These are phyloP conservation scores for Nyctalus aviator DNA, from an alignment of 2,797 vertebrate genomes.

Conservation along the genomic window DNA sequence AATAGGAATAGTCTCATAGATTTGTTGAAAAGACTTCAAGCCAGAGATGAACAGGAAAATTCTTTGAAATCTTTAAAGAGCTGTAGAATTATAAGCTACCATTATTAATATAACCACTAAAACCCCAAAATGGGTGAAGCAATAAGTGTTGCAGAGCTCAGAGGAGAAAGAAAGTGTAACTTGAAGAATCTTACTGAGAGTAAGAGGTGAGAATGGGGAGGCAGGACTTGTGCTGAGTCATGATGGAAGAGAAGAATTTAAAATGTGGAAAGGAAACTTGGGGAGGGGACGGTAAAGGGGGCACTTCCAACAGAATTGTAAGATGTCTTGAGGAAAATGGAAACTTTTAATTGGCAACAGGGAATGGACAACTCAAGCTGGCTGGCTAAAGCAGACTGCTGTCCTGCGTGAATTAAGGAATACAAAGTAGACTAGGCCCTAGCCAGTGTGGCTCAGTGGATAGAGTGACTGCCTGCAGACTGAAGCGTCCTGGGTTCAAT, in stretches of 20 bases:
- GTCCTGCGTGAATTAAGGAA: background rate
- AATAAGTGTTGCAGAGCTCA: background rate
- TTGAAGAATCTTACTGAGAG: background rate
- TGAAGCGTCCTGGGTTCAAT: too few relatives aligned
- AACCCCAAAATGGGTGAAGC: background rate
- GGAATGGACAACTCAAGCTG: background rate
- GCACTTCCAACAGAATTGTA: background rate
- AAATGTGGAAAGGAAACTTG: background rate
- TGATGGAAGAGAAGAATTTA: background rate
- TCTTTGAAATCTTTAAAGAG: background rate
- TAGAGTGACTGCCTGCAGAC: too few relatives aligned
- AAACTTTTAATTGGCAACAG: too few relatives aligned
- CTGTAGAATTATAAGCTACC: background rate
- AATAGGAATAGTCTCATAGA: background rate
- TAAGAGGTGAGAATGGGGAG: background rate
- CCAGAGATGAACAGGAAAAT: background rate
- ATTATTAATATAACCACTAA: background rate
- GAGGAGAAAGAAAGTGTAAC: background rate
- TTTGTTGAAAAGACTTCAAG: constrained; percentile 5
- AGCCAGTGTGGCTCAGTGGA: too few relatives aligned
- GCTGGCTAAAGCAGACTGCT: background rate
- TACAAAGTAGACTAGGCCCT: background rate
- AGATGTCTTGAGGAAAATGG: background rate
- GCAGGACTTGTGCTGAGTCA: background rate
- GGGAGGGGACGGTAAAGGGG: too few relatives aligned